phyloP scores from a whole-genome alignment of 2,888 invertebrate genomes.

The Sycophila texana region DNA sequence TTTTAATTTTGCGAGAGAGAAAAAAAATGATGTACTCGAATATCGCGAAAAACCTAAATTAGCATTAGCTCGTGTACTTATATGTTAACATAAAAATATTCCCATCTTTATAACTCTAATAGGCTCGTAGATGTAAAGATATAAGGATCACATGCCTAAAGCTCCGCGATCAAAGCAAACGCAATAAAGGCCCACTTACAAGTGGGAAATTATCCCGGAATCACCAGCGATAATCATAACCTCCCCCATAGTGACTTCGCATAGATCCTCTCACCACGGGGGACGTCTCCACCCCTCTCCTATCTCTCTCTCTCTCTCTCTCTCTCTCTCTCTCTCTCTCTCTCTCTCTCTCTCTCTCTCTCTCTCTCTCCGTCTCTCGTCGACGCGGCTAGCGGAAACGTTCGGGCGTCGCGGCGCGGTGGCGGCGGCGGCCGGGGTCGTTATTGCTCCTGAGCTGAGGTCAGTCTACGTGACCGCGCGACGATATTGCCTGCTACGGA shows the following conservation, averaged over 20 bases:
- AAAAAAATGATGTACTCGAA: too few species aligned
- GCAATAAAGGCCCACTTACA: too few species aligned
- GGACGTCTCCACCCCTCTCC: neutral
- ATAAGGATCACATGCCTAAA: too few species aligned
- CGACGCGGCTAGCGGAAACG: conserved; percentile 11
- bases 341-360: neutral
- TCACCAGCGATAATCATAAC: neutral
- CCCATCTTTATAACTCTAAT: neutral
- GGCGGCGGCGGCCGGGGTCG: conserved; percentile 60
- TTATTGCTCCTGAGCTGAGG: conserved; percentile 74
- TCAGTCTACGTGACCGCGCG: conserved; percentile 73
- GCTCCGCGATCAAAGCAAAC: too few species aligned
- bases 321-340: neutral
- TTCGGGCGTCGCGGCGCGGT: neutral
- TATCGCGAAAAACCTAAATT: too few species aligned
- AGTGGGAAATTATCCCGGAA: neutral
- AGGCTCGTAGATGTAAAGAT: too few species aligned
- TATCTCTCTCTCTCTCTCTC: too few species aligned
- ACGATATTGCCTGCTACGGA: conserved; percentile 69
- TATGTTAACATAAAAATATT: neutral
- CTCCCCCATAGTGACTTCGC: neutral
- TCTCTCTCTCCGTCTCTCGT: neutral
- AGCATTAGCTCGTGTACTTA: too few species aligned
- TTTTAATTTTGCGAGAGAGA: too few species aligned
- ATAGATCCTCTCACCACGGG: neutral